A percentile compares a stretch with the other conserved stretches of the same genome.
These are phyloP conservation scores for Brachycybe producta DNA, from an alignment of 2,888 invertebrate genomes.

Conservation along the genomic window DNA sequence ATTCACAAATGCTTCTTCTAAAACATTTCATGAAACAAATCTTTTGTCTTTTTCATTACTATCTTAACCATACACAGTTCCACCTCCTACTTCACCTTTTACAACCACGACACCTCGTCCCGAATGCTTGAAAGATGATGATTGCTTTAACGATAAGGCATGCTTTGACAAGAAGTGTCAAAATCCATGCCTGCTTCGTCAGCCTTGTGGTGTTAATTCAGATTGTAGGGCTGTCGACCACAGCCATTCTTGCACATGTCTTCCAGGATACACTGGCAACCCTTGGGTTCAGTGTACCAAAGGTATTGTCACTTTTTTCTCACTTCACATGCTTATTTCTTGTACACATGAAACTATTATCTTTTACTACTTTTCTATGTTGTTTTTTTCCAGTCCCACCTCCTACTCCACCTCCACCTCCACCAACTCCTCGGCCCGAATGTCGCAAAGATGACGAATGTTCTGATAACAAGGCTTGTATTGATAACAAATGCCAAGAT, in stretches of 20 bases:
- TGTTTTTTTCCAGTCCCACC: not conserved
- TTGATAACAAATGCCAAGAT: slow-evolving; percentile 43
- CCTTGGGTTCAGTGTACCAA: slow-evolving; percentile 34
- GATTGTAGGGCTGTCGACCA: slow-evolving; percentile 19
- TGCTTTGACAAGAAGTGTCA: slow-evolving; percentile 68
- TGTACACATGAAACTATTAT: too few species aligned
- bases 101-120: slow-evolving; percentile 30
- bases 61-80: not conserved
- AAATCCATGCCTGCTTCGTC: slow-evolving; percentile 35
- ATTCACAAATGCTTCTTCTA: too few species aligned
- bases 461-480: slow-evolving; percentile 57
- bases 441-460: slow-evolving; percentile 67
- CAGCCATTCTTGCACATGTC: slow-evolving; percentile 45
- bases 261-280: slow-evolving; percentile 58
- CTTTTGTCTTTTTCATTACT: too few species aligned
- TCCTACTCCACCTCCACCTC: slow-evolving; percentile 29
- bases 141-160: slow-evolving; percentile 62
- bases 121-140: slow-evolving; percentile 62
- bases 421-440: slow-evolving; percentile 41
- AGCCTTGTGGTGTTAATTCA: slow-evolving; percentile 35
- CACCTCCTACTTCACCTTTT: not conserved
- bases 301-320: too few species aligned
- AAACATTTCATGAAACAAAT: too few species aligned
- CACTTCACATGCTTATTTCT: too few species aligned
- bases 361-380: too few species aligned